phyloP scores from a whole-genome alignment of 2,888 invertebrate species.

The Drosophila leonis region DNA sequence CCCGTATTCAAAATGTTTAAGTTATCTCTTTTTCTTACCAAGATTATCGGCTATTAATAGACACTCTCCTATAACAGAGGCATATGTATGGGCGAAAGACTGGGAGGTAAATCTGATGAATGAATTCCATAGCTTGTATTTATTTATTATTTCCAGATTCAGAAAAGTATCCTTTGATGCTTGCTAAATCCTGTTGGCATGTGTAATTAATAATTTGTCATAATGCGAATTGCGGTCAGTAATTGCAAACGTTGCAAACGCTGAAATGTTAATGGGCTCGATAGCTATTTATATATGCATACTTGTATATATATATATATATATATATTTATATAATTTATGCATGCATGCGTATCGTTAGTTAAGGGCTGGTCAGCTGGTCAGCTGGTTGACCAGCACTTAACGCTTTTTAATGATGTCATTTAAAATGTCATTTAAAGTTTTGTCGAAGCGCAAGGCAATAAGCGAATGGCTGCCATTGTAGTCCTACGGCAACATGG shows the following conservation, averaged over 20 bases:
- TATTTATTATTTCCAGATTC: neutral
- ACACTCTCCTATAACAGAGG: neutral
- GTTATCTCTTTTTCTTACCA: too few relatives aligned
- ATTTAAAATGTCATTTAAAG: constrained; percentile 58
- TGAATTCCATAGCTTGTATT: neutral
- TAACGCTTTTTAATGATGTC: constrained; percentile 62
- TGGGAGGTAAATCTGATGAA: neutral
- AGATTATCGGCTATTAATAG: neutral
- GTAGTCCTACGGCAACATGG: constrained; percentile 22
- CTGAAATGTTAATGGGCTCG: constrained; percentile 29
- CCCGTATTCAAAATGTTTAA: neutral
- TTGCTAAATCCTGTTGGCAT: neutral
- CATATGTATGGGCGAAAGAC: neutral
- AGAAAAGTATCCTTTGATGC: neutral
- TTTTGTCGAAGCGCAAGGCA: constrained; percentile 47
- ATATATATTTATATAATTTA: neutral
- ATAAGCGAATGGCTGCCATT: constrained; percentile 30
- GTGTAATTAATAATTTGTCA: constrained; percentile 35
- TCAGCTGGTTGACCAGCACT: constrained; percentile 14
- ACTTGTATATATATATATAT: neutral
- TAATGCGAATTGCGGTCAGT: constrained; percentile 21
- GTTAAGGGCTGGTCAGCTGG: neutral
- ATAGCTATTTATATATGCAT: neutral
- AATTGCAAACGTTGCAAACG: constrained; percentile 16
- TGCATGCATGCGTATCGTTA: constrained; percentile 2